Evolutionary conservation across 2,888 invertebrate species (phyloP).

Genomic region (Hyles lineata): DNA sequence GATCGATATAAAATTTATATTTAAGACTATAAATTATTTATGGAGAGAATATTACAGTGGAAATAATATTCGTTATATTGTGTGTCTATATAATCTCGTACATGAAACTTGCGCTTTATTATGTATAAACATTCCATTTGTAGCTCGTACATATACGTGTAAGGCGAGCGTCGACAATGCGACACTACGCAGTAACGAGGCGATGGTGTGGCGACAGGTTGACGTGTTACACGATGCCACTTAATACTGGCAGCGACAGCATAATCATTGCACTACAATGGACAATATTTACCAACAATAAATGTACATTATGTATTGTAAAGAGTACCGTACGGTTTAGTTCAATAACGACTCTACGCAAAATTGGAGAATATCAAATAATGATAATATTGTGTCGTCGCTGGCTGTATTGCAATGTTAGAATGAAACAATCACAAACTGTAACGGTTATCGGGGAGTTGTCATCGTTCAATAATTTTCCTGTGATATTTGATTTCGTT

Average conservation of each 20-base stretch:
- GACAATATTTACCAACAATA: not conserved
- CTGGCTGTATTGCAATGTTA: constrained; percentile 5
- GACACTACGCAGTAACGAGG: too few relatives aligned
- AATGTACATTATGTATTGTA: constrained; percentile 1
- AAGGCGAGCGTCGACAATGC: too few relatives aligned
- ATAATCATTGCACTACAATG: not conserved
- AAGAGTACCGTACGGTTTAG: not conserved
- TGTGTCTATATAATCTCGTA: not conserved
- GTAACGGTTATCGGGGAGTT: constrained; percentile 19
- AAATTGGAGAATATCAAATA: not conserved
- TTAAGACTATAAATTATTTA: not conserved
- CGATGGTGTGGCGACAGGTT: too few relatives aligned
- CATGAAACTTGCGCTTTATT: not conserved
- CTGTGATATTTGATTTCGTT: constrained; percentile 47
- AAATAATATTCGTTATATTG: not conserved
- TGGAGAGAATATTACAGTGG: not conserved
- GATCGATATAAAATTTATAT: not conserved
- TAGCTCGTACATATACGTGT: not conserved
- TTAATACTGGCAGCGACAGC: not conserved
- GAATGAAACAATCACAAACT: not conserved
- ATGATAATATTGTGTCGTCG: not conserved
- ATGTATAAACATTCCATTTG: constrained; percentile 9
- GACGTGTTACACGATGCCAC: not conserved
- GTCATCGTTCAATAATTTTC: constrained; percentile 30
- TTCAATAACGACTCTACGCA: not conserved